Evolutionary conservation across 1,140 invertebrate genomes (phyloP).

Genomic region (Drusus annulatus): DNA sequence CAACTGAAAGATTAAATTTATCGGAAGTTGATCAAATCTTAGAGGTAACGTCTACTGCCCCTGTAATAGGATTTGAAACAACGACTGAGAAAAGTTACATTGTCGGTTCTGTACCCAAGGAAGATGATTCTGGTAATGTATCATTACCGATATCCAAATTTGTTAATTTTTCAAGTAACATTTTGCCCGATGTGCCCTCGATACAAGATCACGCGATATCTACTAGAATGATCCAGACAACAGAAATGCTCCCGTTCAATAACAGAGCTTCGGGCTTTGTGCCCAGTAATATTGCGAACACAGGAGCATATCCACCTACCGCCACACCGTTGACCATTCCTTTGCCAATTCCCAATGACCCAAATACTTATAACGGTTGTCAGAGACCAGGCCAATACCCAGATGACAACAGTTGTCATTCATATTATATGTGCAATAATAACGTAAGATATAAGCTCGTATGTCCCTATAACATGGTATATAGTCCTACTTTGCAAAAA

Average conservation of each 20-base stretch:
- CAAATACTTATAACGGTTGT: neutral
- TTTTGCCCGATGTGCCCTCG: neutral
- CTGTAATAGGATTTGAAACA: no score
- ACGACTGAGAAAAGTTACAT: no score
- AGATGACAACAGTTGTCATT: conserved; percentile 33
- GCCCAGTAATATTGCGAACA: no score
- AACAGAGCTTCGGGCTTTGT: neutral
- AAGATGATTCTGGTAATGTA: no score
- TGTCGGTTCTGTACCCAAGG: no score
- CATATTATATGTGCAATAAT: conserved; percentile 20
- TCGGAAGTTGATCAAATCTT: no score
- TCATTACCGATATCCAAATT: no score
- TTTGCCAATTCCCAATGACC: neutral
- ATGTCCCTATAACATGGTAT: conserved; percentile 33
- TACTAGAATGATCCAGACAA: neutral
- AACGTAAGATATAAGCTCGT: conserved; percentile 14
- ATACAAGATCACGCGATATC: neutral
- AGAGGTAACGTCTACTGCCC: no score
- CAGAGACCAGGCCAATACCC: neutral
- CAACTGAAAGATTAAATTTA: no score
- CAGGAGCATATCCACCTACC: neutral
- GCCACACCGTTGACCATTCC: neutral
- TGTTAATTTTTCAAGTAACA: conserved; percentile 11
- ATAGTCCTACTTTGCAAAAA: conserved; percentile 21
- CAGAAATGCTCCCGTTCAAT: neutral